These are phyloP conservation scores for Pseudomugil gertrudae DNA, from an alignment of 2,797 vertebrate species.

Conservation along the genomic window DNA sequence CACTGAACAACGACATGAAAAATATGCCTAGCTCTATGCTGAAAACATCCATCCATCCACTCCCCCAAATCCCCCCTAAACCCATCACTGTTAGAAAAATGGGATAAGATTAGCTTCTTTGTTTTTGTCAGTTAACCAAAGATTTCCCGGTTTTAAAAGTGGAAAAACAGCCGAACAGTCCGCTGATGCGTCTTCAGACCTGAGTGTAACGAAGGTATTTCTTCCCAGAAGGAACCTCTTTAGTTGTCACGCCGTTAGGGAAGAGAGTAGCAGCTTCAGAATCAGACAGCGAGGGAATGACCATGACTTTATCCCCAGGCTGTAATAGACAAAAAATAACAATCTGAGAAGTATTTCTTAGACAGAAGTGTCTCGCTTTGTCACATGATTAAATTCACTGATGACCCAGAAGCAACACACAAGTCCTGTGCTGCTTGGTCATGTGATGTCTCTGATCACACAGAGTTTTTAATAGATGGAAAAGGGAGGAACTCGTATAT, in stretches of 20 bases:
- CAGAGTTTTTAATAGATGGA: not conserved
- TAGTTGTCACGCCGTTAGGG: slow-evolving; percentile 88
- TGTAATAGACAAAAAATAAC: slow-evolving; percentile 13
- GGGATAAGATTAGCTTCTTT: not conserved
- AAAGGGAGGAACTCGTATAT: not conserved
- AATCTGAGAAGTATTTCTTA: not conserved
- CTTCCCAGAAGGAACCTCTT: slow-evolving; percentile 93
- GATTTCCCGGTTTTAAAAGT: not conserved
- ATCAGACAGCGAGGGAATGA: slow-evolving; percentile 88
- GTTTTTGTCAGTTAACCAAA: slow-evolving; percentile 2
- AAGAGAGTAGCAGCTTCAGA: slow-evolving; percentile 89
- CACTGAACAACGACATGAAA: slow-evolving; percentile 34
- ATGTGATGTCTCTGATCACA: not conserved
- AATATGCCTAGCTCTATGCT: not conserved
- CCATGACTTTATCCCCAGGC: slow-evolving; percentile 91
- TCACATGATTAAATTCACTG: not conserved
- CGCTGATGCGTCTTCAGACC: slow-evolving; percentile 55
- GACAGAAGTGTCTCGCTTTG: not conserved
- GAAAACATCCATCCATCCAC: too few species aligned
- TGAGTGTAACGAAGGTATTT: slow-evolving; percentile 94
- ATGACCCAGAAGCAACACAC: not conserved
- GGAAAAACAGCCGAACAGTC: not conserved
- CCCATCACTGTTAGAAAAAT: not conserved
- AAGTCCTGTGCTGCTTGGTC: not conserved
- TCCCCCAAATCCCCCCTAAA: not conserved